phyloP scores from a whole-genome alignment of 1,140 invertebrate genomes.

The Charaxes varanes region DNA sequence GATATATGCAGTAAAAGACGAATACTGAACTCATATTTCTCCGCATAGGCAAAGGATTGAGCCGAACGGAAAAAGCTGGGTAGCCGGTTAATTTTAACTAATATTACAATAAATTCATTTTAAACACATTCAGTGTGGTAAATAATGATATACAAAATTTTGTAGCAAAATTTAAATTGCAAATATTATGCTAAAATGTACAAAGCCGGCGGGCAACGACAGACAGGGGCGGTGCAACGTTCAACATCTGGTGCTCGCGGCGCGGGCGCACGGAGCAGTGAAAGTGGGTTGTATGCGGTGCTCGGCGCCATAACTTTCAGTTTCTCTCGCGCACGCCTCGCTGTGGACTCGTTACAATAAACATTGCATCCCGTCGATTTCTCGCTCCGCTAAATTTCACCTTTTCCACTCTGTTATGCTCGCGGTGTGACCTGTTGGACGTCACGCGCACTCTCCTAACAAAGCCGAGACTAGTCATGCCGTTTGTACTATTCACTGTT shows the following conservation, averaged over 20 bases:
- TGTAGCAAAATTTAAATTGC: not conserved
- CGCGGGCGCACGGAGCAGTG: slow-evolving; percentile 48
- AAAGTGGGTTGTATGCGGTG: slow-evolving; percentile 69
- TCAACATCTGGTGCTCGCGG: slow-evolving; percentile 8
- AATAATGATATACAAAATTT: too few species aligned
- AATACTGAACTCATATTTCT: too few species aligned
- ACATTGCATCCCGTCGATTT: slow-evolving; percentile 71
- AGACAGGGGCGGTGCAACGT: not conserved
- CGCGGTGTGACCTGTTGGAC: slow-evolving; percentile 39
- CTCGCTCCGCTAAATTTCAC: slow-evolving; percentile 71
- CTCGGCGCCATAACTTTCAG: slow-evolving; percentile 67
- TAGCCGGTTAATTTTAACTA: too few species aligned
- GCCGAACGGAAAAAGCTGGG: too few species aligned
- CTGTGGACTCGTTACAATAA: slow-evolving; percentile 67
- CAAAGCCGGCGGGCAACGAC: not conserved
- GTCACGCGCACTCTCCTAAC: slow-evolving; percentile 31
- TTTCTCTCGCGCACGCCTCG: slow-evolving; percentile 65
- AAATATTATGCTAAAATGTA: not conserved
- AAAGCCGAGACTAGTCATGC: slow-evolving; percentile 28
- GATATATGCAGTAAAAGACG: too few species aligned
- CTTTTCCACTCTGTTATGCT: slow-evolving; percentile 62
- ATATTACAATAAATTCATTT: too few species aligned
- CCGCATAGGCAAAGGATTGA: too few species aligned
- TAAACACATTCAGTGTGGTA: too few species aligned
- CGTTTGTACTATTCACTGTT: not conserved